phyloP scores from a whole-genome alignment of 2,113 vertebrate species.

The Brachypodius melanocephalos region DNA sequence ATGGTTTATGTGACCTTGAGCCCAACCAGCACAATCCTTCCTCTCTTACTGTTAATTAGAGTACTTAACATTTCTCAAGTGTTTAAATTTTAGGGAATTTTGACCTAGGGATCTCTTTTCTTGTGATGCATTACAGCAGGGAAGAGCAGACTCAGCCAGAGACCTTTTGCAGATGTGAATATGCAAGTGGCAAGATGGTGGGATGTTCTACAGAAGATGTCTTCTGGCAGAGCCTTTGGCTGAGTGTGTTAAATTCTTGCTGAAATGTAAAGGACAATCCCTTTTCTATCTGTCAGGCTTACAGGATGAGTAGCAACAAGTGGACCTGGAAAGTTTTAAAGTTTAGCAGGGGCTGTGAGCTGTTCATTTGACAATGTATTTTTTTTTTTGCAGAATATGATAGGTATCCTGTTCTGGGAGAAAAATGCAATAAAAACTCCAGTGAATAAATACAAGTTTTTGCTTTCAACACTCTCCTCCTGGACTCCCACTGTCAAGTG shows the following conservation, averaged over 20 bases:
- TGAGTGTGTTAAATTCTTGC: not conserved
- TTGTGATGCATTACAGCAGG: not conserved
- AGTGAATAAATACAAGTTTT: constrained; percentile 18
- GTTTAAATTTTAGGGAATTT: not conserved
- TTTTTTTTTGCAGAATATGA: not conserved
- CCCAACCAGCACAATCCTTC: not conserved
- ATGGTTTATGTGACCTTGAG: not conserved
- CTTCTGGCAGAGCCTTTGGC: not conserved
- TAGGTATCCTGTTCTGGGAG: not conserved
- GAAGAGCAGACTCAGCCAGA: not conserved
- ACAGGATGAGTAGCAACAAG: not conserved
- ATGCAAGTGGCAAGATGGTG: not conserved
- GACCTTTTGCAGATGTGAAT: not conserved
- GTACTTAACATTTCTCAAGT: not conserved
- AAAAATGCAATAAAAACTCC: not conserved
- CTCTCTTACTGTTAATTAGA: not conserved
- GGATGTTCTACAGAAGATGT: not conserved
- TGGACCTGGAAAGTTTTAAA: not conserved
- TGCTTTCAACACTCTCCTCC: constrained; percentile 35
- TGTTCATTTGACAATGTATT: not conserved
- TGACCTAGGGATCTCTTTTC: not conserved
- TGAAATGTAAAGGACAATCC: not conserved
- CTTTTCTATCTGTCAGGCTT: not conserved
- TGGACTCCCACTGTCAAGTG: constrained; percentile 17
- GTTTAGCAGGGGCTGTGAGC: not conserved